A percentile compares a stretch with the other conserved stretches of the same genome.
These are phyloP conservation scores for Pentamera pediparva DNA, from an alignment of 53 echinoderm and acorn worm genomes.

Conservation along the genomic window DNA sequence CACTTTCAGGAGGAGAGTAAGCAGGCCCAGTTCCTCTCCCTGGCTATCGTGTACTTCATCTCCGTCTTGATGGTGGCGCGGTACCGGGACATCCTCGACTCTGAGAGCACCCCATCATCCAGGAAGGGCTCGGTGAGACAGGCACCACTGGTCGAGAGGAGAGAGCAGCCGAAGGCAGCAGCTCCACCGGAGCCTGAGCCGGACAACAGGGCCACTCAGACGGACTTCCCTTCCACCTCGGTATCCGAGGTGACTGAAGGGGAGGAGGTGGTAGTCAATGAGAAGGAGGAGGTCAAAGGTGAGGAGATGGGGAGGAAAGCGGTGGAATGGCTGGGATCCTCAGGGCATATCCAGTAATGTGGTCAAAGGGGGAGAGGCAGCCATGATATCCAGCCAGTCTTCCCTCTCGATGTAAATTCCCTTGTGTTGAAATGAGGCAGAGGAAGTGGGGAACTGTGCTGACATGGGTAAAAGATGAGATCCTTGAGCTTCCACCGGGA, in stretches of 20 bases:
- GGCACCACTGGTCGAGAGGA: constrained; percentile 32
- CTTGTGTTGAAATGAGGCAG: too few species aligned
- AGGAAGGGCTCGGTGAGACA: constrained; percentile 74
- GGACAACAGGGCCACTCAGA: constrained; percentile 22
- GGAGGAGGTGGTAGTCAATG: constrained; percentile 32
- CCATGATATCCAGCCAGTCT: background rate
- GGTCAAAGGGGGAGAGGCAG: background rate
- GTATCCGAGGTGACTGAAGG: constrained; percentile 40
- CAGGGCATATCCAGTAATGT: background rate
- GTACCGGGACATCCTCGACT: constrained; percentile 94
- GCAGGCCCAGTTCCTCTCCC: constrained; percentile 97
- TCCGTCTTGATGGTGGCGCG: constrained; percentile 98
- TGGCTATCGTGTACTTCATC: constrained; percentile 98
- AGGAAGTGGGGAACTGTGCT: too few species aligned
- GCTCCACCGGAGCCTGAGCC: constrained; percentile 28
- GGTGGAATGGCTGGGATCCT: background rate
- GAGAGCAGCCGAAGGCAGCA: constrained; percentile 29
- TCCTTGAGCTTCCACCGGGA: too few species aligned
- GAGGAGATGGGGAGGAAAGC: constrained; percentile 23
- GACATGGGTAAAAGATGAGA: too few species aligned
- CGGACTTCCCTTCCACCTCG: constrained; percentile 24
- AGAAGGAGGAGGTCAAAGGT: constrained; percentile 33
- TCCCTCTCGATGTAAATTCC: too few species aligned
- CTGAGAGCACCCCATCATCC: constrained; percentile 70
- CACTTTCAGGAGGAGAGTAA: constrained; percentile 99